A percentile compares a stretch with the other conserved stretches of the same genome.
Evolutionary conservation across 35 echinoderm and acorn worm genomes (phyloP).

Genomic region (Amphiura filiformis): DNA sequence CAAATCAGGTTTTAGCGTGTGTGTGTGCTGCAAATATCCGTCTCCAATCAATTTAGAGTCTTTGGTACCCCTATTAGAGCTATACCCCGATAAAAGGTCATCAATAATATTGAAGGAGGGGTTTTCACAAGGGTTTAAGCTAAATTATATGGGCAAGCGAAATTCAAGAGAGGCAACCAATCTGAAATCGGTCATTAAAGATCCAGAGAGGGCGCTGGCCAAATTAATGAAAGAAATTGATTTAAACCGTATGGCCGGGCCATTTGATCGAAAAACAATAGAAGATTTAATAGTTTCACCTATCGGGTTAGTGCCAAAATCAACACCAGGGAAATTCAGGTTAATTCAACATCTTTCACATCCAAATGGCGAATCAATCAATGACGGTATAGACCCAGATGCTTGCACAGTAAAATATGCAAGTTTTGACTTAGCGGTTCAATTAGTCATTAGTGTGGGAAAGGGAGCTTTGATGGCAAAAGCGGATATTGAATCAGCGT

Average conservation of each 20-base stretch:
- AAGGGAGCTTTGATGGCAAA: conserved; percentile 25
- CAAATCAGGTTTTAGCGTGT: background rate
- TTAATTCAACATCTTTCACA: conserved; percentile 53
- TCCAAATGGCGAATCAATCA: conserved; percentile 32
- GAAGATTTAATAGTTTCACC: background rate
- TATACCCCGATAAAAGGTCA: background rate
- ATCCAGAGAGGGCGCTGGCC: background rate
- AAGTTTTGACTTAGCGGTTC: conserved; percentile 22
- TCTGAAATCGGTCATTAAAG: background rate
- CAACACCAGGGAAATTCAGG: conserved; percentile 28
- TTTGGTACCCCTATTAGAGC: background rate
- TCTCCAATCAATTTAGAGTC: background rate
- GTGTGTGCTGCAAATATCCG: background rate
- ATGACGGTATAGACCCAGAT: conserved; percentile 21
- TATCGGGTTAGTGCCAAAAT: conserved; percentile 9
- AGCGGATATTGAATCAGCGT: conserved; percentile 46
- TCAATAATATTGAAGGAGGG: background rate
- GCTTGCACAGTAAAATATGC: conserved; percentile 9
- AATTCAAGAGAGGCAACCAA: background rate
- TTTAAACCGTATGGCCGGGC: conserved; percentile 16
- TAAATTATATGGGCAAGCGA: background rate
- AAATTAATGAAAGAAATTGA: conserved; percentile 11
- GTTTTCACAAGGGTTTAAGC: background rate
- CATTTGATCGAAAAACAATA: background rate
- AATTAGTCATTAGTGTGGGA: background rate